Percentiles rank a stretch among this genome's conserved stretches.
Conservation (phyloP, 1,140 invertebrate species). For the Hyphantria cunea region DNA sequence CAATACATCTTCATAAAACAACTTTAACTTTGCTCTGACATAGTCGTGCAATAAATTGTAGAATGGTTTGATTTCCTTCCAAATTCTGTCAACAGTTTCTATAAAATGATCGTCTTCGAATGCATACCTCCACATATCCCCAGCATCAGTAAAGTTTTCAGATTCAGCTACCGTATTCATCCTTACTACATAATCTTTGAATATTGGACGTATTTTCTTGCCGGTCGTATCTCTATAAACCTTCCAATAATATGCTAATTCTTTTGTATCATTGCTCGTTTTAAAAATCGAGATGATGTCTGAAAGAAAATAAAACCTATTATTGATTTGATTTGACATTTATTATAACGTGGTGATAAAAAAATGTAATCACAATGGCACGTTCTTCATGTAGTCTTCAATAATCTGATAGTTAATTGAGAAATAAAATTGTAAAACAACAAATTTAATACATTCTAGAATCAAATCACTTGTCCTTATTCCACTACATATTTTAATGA, state of each 20-base stretch:
- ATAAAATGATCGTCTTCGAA: constrained; percentile 83
- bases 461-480: too few species aligned
- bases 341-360: neutral
- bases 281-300: constrained; percentile 69
- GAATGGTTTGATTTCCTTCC: constrained; percentile 89
- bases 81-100: constrained; percentile 83
- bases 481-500: too few species aligned
- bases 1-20: constrained; percentile 84
- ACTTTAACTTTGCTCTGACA: constrained; percentile 85
- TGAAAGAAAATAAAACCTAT: constrained; percentile 38
- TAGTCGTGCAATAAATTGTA: constrained; percentile 91
- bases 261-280: constrained; percentile 76
- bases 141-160: constrained; percentile 83
- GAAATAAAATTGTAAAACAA: too few species aligned
- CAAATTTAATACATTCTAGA: constrained; percentile 15
- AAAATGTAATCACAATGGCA: neutral
- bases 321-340: neutral
- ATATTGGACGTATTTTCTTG: constrained; percentile 83
- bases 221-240: constrained; percentile 84
- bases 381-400: too few species aligned
- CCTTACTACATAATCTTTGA: constrained; percentile 83
- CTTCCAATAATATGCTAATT: constrained; percentile 84
- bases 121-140: constrained; percentile 84
- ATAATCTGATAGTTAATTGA: too few species aligned
- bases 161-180: constrained; percentile 84